Evolutionary conservation across 2,888 invertebrate genomes (phyloP), one percentile per base, ranked within the genome.

Genomic region (Copidosoma aretas): DNA sequence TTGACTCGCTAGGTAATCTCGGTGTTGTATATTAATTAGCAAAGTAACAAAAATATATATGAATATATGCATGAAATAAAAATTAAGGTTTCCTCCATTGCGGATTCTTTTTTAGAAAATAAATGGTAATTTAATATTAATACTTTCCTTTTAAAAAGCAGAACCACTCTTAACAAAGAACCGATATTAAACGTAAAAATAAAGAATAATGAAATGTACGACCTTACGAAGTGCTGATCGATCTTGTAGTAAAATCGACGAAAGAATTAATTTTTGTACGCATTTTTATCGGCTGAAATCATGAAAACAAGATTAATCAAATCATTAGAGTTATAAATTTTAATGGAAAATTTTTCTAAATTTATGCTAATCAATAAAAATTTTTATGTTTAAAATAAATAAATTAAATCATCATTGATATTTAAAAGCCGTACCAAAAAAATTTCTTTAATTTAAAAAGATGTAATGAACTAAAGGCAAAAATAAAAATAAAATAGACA

Each of bases 1-100:
- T 72, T 56, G 66, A 73, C 58, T 68, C 60, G 59, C 68, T 73
- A 73, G 57, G 63, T 70, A 68, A 72, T 72, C 70, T 73, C 56
- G 68, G 60, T 73, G 73, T 71, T 67, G 62, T 68, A 67, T 65
- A 73, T 60, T 70, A 72, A 67, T 71, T 69, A 73, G 63, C 46
- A 49, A 67, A 66, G 51, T 14, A 65, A 52, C 32, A 8, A 32
- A 46, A 70, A 66, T 61, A 64, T 41, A 22, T 62, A 52, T 56
- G 22, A 64, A 61, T 60, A 32, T 32, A 32, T 3, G 56, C 60
- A 53, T 54, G 63, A 61, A 19, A 49, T 68, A 54, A 69, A 71
- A 64, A 68, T 64, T 68, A 63, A 60, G 66, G 60, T 66, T 52
- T 52, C 64, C 51, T 68, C 66, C 66, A 54, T 60, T 60, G 54